Evolutionary conservation across 2,797 vertebrate genomes (phyloP).

Genomic region (Dendrocincla fuliginosa): DNA sequence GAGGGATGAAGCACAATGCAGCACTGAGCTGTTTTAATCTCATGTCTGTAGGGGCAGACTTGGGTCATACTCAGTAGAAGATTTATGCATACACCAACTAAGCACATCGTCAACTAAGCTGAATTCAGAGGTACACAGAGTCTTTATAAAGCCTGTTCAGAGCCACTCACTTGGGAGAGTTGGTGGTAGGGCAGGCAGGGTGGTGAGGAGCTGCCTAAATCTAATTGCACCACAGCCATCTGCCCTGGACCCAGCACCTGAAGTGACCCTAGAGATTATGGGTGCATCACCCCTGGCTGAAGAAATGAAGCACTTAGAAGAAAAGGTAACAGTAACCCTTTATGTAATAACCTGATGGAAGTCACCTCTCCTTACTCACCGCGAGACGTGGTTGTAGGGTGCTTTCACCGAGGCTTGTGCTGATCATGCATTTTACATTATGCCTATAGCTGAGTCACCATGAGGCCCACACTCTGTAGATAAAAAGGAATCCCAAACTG

Average conservation of each 20-base stretch:
- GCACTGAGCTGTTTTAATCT: neutral
- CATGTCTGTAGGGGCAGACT: neutral
- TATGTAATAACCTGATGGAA: neutral
- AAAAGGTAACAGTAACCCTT: neutral
- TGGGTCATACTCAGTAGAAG: neutral
- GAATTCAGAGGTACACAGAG: neutral
- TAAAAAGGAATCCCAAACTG: neutral
- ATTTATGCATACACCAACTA: neutral
- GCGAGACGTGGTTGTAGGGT: rapidly evolving
- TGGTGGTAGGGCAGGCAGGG: neutral
- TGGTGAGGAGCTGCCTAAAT: neutral
- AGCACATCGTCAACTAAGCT: neutral
- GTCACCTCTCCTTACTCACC: neutral
- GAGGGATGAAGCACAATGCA: neutral
- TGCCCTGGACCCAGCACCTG: neutral
- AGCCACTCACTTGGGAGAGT: neutral
- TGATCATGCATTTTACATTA: neutral
- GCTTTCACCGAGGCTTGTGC: neutral
- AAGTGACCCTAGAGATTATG: neutral
- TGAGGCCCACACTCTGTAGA: neutral
- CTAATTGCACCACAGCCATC: neutral
- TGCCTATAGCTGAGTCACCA: rapidly evolving
- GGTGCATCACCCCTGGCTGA: neutral
- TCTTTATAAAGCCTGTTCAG: neutral
- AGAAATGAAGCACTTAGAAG: neutral